Percentiles rank a stretch among this genome's conserved stretches.
Evolutionary conservation across 2,888 invertebrate genomes (phyloP).

Genomic region (Meliscaeva auricollis): DNA sequence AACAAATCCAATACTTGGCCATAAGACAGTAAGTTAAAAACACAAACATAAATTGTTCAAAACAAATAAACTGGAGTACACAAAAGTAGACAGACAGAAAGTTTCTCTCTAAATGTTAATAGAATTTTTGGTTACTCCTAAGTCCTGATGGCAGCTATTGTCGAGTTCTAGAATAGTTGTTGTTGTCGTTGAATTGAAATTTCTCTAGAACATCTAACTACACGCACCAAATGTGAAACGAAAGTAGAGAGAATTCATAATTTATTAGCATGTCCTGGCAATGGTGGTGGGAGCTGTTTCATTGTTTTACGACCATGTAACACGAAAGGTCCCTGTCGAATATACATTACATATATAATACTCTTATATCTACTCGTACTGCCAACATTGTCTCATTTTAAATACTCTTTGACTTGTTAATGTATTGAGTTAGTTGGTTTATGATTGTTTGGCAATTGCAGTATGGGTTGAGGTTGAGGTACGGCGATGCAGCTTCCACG

Average conservation of each 20-base stretch:
- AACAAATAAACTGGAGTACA: constrained; percentile 28
- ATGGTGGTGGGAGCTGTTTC: constrained; percentile 49
- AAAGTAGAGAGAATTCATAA: constrained; percentile 60
- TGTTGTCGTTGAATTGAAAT: constrained; percentile 9
- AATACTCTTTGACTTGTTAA: constrained; percentile 59
- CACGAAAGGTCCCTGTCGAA: constrained; percentile 69
- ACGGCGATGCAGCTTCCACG: not conserved
- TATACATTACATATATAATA: not conserved
- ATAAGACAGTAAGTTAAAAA: not conserved
- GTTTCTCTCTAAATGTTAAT: constrained; percentile 55
- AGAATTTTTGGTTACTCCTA: constrained; percentile 66
- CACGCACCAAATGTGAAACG: not conserved
- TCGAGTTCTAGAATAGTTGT: not conserved
- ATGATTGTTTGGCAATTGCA: constrained; percentile 14
- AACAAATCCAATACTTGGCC: not conserved
- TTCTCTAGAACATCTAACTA: not conserved
- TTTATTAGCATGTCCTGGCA: constrained; percentile 73
- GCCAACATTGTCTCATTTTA: constrained; percentile 40
- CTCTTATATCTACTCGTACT: not conserved
- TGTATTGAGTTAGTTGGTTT: constrained; percentile 27
- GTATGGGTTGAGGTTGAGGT: not conserved
- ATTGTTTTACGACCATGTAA: constrained; percentile 74
- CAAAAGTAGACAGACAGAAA: constrained; percentile 33
- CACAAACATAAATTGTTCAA: constrained; percentile 39
- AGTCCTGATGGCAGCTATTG: constrained; percentile 2